Evolutionary conservation across 2,113 vertebrate species (phyloP).

Genomic region (Rallus limicola): DNA sequence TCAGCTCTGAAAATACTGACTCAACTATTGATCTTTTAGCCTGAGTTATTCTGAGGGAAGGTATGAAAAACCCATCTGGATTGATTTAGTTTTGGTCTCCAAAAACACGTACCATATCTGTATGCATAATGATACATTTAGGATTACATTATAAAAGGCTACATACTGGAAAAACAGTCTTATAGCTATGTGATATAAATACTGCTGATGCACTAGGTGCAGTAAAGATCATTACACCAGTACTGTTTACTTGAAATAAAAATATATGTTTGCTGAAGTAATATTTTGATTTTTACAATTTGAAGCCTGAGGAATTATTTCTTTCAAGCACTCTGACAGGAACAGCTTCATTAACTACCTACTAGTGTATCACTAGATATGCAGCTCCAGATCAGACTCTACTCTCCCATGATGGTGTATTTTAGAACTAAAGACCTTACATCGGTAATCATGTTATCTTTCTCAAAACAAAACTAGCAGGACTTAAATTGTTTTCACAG

Average conservation of each 20-base stretch:
- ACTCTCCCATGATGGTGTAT: neutral
- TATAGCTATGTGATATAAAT: neutral
- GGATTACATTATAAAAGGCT: neutral
- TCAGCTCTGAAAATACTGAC: conserved; percentile 39
- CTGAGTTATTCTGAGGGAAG: neutral
- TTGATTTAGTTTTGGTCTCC: conserved; percentile 39
- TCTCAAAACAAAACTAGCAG: neutral
- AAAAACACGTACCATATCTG: conserved; percentile 7
- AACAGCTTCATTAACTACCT: neutral
- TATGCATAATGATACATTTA: conserved; percentile 13
- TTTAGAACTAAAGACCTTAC: neutral
- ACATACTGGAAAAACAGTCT: neutral
- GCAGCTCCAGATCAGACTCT: neutral
- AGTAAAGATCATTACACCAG: neutral
- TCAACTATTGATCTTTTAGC: conserved; percentile 44
- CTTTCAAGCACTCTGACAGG: neutral
- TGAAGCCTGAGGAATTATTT: neutral
- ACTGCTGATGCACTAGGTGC: neutral
- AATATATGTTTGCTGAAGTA: neutral
- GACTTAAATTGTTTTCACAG: neutral
- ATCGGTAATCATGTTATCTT: neutral
- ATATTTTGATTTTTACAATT: neutral
- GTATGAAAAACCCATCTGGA: conserved; percentile 33
- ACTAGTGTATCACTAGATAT: neutral
- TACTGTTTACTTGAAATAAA: neutral